phyloP scores from a whole-genome alignment of 2,888 invertebrate species.

The Drosophila yooni region DNA sequence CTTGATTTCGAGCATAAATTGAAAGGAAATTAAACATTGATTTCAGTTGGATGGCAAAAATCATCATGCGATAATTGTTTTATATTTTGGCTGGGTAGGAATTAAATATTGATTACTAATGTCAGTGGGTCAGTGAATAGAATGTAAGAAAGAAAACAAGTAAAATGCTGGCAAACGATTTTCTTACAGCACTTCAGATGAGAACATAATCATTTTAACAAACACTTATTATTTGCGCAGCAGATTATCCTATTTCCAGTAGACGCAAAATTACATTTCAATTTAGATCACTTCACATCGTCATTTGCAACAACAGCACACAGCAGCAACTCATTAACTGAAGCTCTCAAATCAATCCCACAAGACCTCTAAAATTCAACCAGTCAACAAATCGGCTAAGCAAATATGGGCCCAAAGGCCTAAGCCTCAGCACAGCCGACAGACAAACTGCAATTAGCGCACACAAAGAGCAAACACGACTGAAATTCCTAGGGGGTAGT shows the following conservation, averaged over 20 bases:
- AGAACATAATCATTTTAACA: constrained; percentile 9
- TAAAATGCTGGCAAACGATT: neutral
- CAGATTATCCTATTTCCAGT: constrained; percentile 38
- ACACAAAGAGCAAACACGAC: constrained; percentile 63
- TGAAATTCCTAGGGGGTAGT: constrained; percentile 26
- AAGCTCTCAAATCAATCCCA: constrained; percentile 29
- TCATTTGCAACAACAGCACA: constrained; percentile 10
- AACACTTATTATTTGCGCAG: constrained; percentile 41
- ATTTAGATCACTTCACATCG: constrained; percentile 53
- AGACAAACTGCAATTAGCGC: constrained; percentile 72
- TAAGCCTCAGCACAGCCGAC: constrained; percentile 38
- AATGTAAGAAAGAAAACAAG: neutral
- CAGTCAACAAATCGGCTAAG: constrained; percentile 52
- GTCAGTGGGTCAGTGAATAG: constrained; percentile 36
- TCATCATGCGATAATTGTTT: constrained; percentile 68
- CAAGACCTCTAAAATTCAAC: constrained; percentile 34
- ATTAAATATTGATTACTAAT: constrained; percentile 45
- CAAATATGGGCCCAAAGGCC: constrained; percentile 52
- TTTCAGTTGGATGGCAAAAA: constrained; percentile 48
- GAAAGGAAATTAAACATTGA: constrained; percentile 81
- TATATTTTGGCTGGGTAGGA: constrained; percentile 24
- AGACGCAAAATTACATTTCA: constrained; percentile 47
- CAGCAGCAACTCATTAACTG: constrained; percentile 9
- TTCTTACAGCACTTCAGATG: neutral
- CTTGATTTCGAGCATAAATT: constrained; percentile 77